Base-by-base conservation (phyloP, 2,113 vertebrate genomes). In the Malaclemys terrapin region DNA sequence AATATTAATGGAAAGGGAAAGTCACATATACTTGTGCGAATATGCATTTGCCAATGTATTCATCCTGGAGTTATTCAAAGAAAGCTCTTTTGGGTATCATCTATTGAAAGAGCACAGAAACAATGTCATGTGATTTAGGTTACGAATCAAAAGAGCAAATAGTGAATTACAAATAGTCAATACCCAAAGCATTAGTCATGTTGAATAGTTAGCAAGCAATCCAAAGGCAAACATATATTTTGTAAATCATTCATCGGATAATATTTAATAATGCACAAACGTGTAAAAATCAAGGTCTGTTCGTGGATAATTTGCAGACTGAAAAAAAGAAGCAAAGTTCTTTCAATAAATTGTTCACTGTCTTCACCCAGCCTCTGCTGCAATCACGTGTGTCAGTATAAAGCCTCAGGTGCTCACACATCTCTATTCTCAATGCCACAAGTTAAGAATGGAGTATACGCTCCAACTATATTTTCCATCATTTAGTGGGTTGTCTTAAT, bases 1-100 rank as follows among this genome's bases (percentile, higher is more conserved):
- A 38, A 3, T 92, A 42, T 84, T 91, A 84, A 92, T 84, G 49
- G 80, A 50, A 95, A 82, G 35, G 38, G 45, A 88, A 93, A 84
- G 38, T 65, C 0, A 90, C 85, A 89, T 89, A 20, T 94, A 22
- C 42, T 72, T 85, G 14, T 80, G 25, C n/a, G 82, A 3, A 80
- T 89, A 75, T 91, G 20, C 22, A 35, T 82, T 79, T 94, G 22
- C 54, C 8, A 62, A 3, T 52, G 65, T 88, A 76, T 17, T 79
- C 25, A n/a, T 83, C 1, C 38, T 78, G 78, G 54, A 87, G 78
- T 42, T 72, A 87, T 20, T 89, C 93, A 25, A 96, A 53, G 54
- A 62, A 52, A 79, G 9, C 8, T 80, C 47, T 86, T 95, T 79
- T 87, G 49, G 35, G 9, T 82, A 29, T 87, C 31, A 78, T 85